Percentiles rank a stretch among this genome's conserved stretches.
phyloP scores from a whole-genome alignment of 2,113 vertebrate genomes.

The Pangasianodon gigas region DNA sequence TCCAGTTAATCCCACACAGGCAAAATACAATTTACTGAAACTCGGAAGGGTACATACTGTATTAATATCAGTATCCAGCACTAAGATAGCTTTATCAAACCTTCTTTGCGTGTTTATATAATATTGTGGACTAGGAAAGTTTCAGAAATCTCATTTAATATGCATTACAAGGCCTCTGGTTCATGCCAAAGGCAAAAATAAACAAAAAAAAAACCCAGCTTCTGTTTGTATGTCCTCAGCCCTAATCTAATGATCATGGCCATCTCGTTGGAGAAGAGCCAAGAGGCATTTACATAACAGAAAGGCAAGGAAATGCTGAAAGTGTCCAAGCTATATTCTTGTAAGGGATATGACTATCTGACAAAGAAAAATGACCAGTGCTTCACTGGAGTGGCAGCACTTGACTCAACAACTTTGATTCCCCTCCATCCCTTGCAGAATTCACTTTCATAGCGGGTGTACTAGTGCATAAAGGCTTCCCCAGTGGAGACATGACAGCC shows the following conservation, averaged over 20 bases:
- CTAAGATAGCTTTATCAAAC: constrained; percentile 13
- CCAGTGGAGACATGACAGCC: constrained; percentile 70
- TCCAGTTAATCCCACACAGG: constrained; percentile 2
- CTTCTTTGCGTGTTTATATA: not conserved
- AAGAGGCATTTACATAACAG: constrained; percentile 51
- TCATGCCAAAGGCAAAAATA: constrained; percentile 22
- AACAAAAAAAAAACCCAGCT: not conserved
- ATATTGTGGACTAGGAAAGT: not conserved
- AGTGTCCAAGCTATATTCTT: constrained; percentile 60
- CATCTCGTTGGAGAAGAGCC: constrained; percentile 42
- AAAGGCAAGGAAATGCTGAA: constrained; percentile 48
- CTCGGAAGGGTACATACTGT: not conserved
- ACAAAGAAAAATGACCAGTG: constrained; percentile 67
- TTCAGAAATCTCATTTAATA: constrained; percentile 39
- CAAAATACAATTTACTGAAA: constrained; percentile 17
- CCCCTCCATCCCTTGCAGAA: constrained; percentile 67
- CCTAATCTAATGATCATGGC: constrained; percentile 45
- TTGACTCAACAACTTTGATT: constrained; percentile 73
- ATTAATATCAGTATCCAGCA: constrained; percentile 8
- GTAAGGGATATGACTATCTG: constrained; percentile 70
- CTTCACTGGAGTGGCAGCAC: constrained; percentile 69
- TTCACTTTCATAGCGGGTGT: constrained; percentile 73
- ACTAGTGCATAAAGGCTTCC: constrained; percentile 73
- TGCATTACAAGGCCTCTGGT: constrained; percentile 40
- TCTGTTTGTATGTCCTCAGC: constrained; percentile 29